These are phyloP conservation scores for Penelope pileata DNA, from an alignment of 2,113 vertebrate species.

Conservation along the genomic window DNA sequence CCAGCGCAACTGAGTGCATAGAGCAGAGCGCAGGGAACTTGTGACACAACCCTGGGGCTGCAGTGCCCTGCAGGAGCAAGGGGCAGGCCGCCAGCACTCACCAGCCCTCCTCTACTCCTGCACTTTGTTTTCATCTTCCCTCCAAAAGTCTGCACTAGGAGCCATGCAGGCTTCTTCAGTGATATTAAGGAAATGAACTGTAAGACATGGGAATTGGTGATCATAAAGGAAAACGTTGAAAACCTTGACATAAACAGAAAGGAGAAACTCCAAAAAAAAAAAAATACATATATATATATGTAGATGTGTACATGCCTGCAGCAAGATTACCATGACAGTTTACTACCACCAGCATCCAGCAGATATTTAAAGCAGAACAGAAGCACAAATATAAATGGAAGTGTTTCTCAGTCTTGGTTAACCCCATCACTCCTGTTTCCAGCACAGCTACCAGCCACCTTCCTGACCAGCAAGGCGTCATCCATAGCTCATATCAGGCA, in stretches of 20 bases:
- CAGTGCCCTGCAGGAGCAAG: neutral
- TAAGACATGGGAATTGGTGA: neutral
- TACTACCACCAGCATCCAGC: neutral
- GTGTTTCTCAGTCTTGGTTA: neutral
- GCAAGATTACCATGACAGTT: neutral
- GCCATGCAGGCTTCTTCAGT: neutral
- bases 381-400: neutral
- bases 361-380: neutral
- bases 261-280: neutral
- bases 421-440: neutral
- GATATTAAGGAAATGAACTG: neutral
- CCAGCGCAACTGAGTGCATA: accelerated
- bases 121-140: neutral
- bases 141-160: neutral
- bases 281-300: neutral
- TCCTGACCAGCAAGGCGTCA: neutral
- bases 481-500: neutral
- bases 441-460: neutral
- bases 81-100: neutral
- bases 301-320: no score
- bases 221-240: neutral
- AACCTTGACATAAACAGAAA: neutral
- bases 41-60: neutral
- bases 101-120: neutral
- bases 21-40: neutral